Percentiles rank a stretch among this genome's conserved stretches.
phyloP scores from a whole-genome alignment of 23 tunicate species.

The Styela clava region DNA sequence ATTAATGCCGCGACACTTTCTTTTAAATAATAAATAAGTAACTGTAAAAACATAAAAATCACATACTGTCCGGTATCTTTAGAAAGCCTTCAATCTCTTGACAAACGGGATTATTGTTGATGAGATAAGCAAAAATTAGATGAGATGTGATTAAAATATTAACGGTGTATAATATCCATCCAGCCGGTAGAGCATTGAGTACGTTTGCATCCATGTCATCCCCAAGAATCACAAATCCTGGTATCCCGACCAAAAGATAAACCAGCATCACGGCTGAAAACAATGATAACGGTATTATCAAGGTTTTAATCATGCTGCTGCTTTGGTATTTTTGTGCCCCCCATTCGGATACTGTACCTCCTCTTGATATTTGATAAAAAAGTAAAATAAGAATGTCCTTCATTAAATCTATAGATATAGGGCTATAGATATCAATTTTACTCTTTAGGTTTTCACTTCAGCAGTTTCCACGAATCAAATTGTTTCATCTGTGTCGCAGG shows the following conservation, averaged over 20 bases:
- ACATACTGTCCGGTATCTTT: constrained; percentile 52
- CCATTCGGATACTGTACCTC: no score
- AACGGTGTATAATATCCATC: constrained; percentile 60
- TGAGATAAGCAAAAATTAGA: constrained; percentile 67
- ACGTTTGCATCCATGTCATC: constrained; percentile 66
- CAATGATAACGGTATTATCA: background rate
- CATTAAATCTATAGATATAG: no score
- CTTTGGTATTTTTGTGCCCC: no score
- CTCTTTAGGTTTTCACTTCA: no score
- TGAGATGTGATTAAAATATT: constrained; percentile 73
- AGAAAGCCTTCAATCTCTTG: constrained; percentile 83
- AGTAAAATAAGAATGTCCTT: no score
- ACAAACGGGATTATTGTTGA: constrained; percentile 64
- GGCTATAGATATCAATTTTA: no score
- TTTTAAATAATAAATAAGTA: no score
- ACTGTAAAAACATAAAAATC: no score
- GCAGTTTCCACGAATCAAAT: no score
- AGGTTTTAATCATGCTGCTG: background rate
- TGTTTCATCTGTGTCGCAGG: no score
- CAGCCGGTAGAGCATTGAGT: constrained; percentile 20
- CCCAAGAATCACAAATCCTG: constrained; percentile 79
- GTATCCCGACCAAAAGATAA: constrained; percentile 47
- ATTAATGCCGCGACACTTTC: no score
- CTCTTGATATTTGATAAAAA: no score
- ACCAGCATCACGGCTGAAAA: constrained; percentile 56